Evolutionary conservation across 1,140 invertebrate species (phyloP), one percentile per base, ranked within the genome.

Genomic region (Brachionus angularis): DNA sequence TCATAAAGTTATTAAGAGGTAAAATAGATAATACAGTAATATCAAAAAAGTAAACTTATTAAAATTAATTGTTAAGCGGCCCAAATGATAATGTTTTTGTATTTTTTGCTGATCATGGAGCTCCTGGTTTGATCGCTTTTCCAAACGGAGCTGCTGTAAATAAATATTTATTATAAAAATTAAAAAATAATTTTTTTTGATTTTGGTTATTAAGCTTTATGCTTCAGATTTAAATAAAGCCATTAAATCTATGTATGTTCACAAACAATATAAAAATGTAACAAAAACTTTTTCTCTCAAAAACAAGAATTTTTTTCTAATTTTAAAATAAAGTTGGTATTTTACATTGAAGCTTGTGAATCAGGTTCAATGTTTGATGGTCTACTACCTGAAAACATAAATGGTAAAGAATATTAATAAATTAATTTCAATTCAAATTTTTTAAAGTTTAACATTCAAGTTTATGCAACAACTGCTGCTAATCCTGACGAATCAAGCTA

Each of bases 291-390:
- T 33, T 58, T 29, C 46, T n/a, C 42, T 46, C 49, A 50, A 34
- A 46, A 31, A 49, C 18, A 42, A n/a, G 42, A 61, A 64, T 23
- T 69, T 70, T 58, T 23, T 75, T n/a, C n/a, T n/a, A n/a, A n/a
- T n/a, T n/a, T n/a, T n/a, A n/a, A n/a, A n/a, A n/a, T n/a, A n/a
- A n/a, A 86, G 84, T 76, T 87, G 78, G 82, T 86, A 10, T 78
- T 88, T 52, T 88, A 88, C 77, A 76, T 88, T 64, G 87, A 88
- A 77, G 85, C 87, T 12, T 88, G 86, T 78, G 85, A 87, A 76
- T 86, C 85, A 46, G 87, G 87, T 5, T 87, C 86, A 1, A 87
- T 88, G 85, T 88, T 88, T 78, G 77, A 85, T 39, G 78, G 82
- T 46, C 74, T 86, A n/a, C 78, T 87, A 18, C 79, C 83, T 0